Conservation (phyloP, 2,888 invertebrate species). For the Shargacucullia verbasci region DNA sequence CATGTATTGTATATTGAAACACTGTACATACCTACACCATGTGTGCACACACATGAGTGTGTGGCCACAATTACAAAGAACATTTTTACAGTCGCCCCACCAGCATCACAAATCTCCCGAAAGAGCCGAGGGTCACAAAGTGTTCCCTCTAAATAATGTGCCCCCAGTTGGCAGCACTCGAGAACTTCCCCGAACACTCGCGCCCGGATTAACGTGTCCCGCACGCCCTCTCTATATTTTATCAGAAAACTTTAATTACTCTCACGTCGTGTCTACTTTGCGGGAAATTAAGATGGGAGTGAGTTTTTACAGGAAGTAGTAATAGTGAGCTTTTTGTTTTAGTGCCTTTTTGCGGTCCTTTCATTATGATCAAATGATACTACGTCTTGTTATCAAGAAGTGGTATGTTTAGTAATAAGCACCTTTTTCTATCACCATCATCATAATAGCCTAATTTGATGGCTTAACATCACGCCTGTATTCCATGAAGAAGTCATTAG, state of each 20-base stretch:
- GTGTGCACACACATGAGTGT: no score
- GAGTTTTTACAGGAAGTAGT: neutral
- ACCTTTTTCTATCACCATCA: no score
- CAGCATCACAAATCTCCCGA: neutral
- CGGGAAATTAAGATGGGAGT: neutral
- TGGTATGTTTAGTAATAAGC: no score
- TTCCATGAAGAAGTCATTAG: no score
- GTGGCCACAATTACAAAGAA: neutral
- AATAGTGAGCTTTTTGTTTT: no score
- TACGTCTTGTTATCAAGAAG: no score
- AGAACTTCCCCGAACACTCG: neutral
- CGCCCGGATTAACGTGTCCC: constrained; percentile 17
- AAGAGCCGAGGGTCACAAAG: neutral
- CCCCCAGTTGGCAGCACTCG: neutral
- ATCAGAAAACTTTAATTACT: constrained; percentile 39
- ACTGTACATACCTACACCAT: no score
- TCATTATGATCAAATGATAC: no score
- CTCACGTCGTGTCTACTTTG: constrained; percentile 9
- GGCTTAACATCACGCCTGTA: no score
- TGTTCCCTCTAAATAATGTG: neutral
- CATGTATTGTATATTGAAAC: no score
- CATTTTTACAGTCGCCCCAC: neutral
- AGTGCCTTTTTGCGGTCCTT: no score
- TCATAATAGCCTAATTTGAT: no score
- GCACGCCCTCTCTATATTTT: constrained; percentile 27